Evolutionary conservation across 2,113 vertebrate genomes (phyloP).

Genomic region (Agapornis roseicollis): DNA sequence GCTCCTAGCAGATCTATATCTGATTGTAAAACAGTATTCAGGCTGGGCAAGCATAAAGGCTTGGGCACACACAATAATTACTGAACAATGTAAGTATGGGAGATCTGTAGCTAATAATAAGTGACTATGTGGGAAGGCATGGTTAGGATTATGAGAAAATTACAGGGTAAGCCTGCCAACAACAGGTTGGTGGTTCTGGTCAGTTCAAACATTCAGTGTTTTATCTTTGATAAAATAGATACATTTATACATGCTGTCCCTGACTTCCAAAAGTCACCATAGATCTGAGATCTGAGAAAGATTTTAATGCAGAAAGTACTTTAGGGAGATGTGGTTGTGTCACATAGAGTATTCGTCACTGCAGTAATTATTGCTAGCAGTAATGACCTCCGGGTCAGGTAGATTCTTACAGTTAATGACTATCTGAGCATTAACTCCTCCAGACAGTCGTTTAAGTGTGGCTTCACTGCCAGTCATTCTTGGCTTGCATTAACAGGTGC

Average conservation of each 20-base stretch:
- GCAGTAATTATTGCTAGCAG: conserved; percentile 6
- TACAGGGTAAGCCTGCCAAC: background rate
- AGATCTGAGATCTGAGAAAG: background rate
- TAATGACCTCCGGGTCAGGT: conserved; percentile 27
- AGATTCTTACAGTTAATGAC: conserved; percentile 17
- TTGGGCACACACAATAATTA: background rate
- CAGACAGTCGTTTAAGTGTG: background rate
- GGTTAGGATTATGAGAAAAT: background rate
- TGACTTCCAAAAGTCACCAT: background rate
- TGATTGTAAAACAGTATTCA: background rate
- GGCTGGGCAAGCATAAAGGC: background rate
- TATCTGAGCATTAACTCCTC: background rate
- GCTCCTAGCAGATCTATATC: background rate
- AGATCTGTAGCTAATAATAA: background rate
- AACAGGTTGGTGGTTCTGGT: background rate
- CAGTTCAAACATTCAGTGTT: background rate
- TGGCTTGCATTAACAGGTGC: background rate
- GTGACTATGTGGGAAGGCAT: background rate
- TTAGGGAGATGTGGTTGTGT: background rate
- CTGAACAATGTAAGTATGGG: background rate
- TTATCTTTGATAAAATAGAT: background rate
- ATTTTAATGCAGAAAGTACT: background rate
- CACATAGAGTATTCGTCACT: background rate
- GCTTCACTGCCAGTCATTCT: background rate
- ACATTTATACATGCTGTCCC: background rate